phyloP scores from a whole-genome alignment of 2,888 invertebrate genomes.

The Brachyopa scutellaris region DNA sequence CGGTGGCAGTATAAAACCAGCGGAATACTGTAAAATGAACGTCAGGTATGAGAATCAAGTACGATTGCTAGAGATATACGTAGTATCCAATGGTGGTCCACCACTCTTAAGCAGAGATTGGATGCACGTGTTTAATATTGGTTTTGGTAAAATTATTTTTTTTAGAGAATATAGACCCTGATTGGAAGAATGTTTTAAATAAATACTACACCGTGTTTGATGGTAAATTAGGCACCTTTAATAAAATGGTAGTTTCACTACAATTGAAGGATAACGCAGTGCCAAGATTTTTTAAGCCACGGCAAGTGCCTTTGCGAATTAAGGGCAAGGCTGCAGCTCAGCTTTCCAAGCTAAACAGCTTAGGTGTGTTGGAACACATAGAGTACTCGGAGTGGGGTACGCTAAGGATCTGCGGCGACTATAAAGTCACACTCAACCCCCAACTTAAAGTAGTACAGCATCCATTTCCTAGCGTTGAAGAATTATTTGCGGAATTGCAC shows the following conservation, averaged over 20 bases:
- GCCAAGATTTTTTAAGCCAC: not conserved
- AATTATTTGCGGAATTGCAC: constrained; percentile 27
- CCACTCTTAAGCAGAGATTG: constrained; percentile 59
- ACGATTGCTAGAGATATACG: constrained; percentile 39
- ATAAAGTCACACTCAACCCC: constrained; percentile 17
- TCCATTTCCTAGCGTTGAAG: constrained; percentile 16
- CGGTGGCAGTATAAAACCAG: too few species aligned
- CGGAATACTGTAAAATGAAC: too few species aligned
- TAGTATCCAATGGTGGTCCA: constrained; percentile 59
- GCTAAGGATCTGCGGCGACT: constrained; percentile 33
- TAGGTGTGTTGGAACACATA: constrained; percentile 12
- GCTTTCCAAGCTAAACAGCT: not conserved
- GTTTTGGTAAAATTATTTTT: constrained; percentile 48
- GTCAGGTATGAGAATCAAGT: constrained; percentile 33
- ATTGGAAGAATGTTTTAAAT: constrained; percentile 4
- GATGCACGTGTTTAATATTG: constrained; percentile 37
- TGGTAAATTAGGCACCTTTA: constrained; percentile 56
- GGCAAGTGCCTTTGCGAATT: not conserved
- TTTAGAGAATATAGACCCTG: constrained; percentile 2
- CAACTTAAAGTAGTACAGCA: constrained; percentile 2
- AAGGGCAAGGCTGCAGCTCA: constrained; percentile 14
- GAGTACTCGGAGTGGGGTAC: constrained; percentile 30
- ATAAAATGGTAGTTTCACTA: constrained; percentile 32
- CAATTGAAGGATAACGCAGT: not conserved
- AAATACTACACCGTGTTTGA: constrained; percentile 46